phyloP scores from a whole-genome alignment of 2,797 vertebrate genomes.

The Pteronotus mesoamericanus region DNA sequence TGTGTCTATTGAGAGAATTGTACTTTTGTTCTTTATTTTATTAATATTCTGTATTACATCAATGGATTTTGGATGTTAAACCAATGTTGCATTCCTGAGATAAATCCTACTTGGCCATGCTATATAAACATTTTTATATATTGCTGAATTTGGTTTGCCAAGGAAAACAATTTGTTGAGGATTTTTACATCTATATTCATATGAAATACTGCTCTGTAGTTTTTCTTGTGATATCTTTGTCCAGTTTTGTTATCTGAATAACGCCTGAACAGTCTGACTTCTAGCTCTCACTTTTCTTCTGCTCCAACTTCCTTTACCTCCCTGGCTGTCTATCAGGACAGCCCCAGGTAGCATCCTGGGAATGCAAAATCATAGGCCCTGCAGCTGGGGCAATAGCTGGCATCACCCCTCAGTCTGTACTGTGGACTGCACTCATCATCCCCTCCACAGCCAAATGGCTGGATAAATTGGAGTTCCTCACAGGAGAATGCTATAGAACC shows the following conservation, averaged over 20 bases:
- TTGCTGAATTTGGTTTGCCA: conserved; percentile 25
- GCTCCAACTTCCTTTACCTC: not conserved
- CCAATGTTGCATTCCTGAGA: not conserved
- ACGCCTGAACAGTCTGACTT: not conserved
- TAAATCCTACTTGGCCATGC: not conserved
- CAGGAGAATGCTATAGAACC: not conserved
- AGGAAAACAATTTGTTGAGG: not conserved
- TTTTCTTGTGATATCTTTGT: conserved; percentile 1
- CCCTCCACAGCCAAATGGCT: not conserved
- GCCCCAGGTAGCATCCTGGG: not conserved
- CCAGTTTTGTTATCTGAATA: conserved; percentile 19
- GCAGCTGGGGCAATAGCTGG: not conserved
- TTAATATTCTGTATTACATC: not conserved
- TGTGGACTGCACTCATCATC: not conserved
- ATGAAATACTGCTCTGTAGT: not conserved
- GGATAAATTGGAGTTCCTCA: not conserved
- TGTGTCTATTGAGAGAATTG: not conserved
- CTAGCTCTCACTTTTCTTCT: not conserved
- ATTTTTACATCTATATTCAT: not conserved
- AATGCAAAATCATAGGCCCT: not conserved
- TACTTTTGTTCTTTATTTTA: conserved; percentile 27
- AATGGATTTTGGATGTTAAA: not conserved
- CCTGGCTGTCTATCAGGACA: not conserved
- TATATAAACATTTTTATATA: not conserved
- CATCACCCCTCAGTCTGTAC: not conserved